phyloP scores from a whole-genome alignment of 2,113 vertebrate genomes.

The Melanotaenia duboulayi region DNA sequence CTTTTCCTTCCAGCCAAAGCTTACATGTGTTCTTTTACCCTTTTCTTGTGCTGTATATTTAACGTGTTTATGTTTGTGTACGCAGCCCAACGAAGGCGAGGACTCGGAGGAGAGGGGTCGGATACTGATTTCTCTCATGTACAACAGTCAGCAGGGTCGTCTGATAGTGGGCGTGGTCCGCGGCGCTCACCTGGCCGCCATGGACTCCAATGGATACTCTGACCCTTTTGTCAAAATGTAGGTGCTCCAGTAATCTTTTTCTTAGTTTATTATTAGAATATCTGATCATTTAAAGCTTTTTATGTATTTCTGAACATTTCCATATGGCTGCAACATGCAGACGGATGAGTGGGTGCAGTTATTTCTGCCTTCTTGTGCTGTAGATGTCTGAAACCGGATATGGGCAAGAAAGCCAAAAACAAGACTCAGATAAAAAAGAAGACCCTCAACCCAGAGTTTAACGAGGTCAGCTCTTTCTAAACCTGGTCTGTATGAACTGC shows the following conservation, averaged over 20 bases:
- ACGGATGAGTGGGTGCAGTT: neutral
- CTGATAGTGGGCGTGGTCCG: conserved; percentile 92
- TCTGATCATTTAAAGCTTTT: neutral
- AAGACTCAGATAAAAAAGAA: conserved; percentile 99
- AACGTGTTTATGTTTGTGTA: conserved; percentile 6
- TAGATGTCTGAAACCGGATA: conserved; percentile 95
- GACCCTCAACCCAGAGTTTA: conserved; percentile 95
- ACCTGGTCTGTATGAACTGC: neutral
- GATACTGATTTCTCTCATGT: conserved; percentile 93
- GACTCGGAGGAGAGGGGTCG: conserved; percentile 92
- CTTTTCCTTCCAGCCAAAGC: too few species aligned
- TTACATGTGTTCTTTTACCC: too few species aligned
- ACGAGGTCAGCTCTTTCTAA: conserved; percentile 84
- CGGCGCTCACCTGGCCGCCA: conserved; percentile 93
- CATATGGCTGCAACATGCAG: neutral
- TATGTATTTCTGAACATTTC: neutral
- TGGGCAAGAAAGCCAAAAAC: conserved; percentile 96
- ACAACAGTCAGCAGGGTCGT: conserved; percentile 90
- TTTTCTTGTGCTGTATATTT: neutral
- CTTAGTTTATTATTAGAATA: too few species aligned
- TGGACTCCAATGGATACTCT: conserved; percentile 97
- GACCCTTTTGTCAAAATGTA: conserved; percentile 97
- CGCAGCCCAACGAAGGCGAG: conserved; percentile 80
- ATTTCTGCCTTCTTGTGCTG: neutral
- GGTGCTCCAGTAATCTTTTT: neutral